Evolutionary conservation across 2,888 invertebrate species (phyloP), one percentile per base, ranked within the genome.

Genomic region (Archips crataeganus): DNA sequence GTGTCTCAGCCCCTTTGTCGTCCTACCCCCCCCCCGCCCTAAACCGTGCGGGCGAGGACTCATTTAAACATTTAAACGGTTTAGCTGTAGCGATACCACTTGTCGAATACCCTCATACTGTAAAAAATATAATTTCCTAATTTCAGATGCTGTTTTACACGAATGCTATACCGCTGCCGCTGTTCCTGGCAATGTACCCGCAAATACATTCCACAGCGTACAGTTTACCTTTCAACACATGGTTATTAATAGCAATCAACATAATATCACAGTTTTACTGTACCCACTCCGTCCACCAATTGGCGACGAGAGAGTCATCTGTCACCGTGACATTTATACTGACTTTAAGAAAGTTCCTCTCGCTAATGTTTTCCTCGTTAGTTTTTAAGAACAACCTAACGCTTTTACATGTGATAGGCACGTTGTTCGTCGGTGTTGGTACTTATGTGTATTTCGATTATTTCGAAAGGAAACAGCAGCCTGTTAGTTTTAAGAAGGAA

Each of bases 91-190:
- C 23, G 23, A 23, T 23, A 23, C 45, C 45, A 45, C 10, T 45
- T 45, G 45, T 47, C 45, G 13, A 11, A 11, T 10, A 11, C n/a
- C 47, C 5, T 49, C 45, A 8, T 9, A 5, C 45, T 3, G 3
- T 11, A 3, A 2, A 45, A 45, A 45, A 23, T 8, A 47, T 11
- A 36, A 13, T 2, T 51, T 49, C 60, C 36, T 66, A 8, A 54
- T 89, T 91, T 34, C 91, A 94, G 94, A 93, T 94, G 94, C 82
- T 94, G 82, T 94, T 93, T 77, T 94, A 90, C 80, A 92, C 92
- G 0, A 87, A 93, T 74, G 86, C 87, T 1, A 76, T 94, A 3
- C 91, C 93, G 0, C 73, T 94, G 60, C 94, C 93, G 4, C 63
- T 94, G 49, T 94, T 94, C 76, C 45, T 90, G 2, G 81, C 83